phyloP scores from a whole-genome alignment of 2,113 vertebrate genomes.

The Trogon melanurus region DNA sequence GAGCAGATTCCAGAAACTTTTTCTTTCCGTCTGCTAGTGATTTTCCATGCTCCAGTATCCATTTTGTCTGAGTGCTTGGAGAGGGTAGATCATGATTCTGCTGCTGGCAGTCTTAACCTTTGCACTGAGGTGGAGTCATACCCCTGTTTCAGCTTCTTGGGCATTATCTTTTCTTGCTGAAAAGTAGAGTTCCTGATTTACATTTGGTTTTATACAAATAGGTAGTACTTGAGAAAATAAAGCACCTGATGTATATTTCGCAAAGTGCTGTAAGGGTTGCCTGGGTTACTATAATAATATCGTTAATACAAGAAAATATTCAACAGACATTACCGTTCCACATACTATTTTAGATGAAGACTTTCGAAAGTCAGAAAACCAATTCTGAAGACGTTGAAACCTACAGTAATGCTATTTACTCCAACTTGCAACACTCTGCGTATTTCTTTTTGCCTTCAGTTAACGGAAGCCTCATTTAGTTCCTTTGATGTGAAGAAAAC shows the following conservation, averaged over 20 bases:
- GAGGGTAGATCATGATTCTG: background rate
- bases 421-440: background rate
- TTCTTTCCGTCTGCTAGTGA: background rate
- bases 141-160: background rate
- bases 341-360: background rate
- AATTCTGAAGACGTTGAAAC: background rate
- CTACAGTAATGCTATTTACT: background rate
- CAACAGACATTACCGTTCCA: background rate
- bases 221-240: background rate
- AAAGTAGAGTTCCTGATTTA: background rate
- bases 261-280: background rate
- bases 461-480: background rate
- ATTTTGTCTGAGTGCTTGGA: background rate
- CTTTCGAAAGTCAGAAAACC: background rate
- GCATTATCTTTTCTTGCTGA: background rate
- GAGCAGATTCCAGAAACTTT: background rate
- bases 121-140: accelerated
- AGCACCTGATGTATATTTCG: background rate
- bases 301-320: background rate
- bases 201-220: background rate
- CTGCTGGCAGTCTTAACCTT: background rate
- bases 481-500: background rate
- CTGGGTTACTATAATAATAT: background rate
- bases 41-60: background rate
- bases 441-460: background rate